Base-by-base conservation (phyloP, 2,113 vertebrate species). In the Desmodus rotundus region DNA sequence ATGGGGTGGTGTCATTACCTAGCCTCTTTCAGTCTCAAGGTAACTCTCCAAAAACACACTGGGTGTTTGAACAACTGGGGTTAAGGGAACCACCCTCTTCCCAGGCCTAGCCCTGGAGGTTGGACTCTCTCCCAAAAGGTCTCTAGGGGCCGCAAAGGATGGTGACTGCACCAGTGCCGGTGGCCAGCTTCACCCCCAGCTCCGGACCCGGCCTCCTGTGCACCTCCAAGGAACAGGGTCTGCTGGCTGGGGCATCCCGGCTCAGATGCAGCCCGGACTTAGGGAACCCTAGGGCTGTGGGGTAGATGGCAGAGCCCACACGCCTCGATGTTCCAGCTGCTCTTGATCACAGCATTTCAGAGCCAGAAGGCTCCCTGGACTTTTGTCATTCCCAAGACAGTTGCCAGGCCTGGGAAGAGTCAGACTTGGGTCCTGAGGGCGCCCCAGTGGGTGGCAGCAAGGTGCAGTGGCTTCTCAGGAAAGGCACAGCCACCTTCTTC, bases 61-160 rank as follows among this genome's bases (percentile, higher is more conserved):
- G n/a, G n/a, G 31, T 2, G 22, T 0, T 47, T 47, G n/a, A 6
- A 41, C 20, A 2, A 4, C 31, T 0, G 3, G 24, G 47, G 45
- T 26, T 47, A 65, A 93, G 56, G 80, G 33, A 54, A 33, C 58
- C 33, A 12, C 1, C 36, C 61, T 78, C 61, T 72, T 52, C 12
- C 50, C 8, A 13, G 73, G 41, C 52, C 63, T 68, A 43, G 19
- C 19, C 50, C 61, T 52, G 26, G 50, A 91, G 82, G 28, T 7
- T 20, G 33, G 22, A 11, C 63, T 78, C 11, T 67, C 67, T 43
- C 73, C 61, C 22, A 15, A 33, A 22, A 77, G 50, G 43, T 16
- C 38, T 52, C 36, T 3, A 33, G 63, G 52, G 54, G 31, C 11
- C 11, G 1, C 36, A 11, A 17, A 26, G 43, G 24, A 58, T 33